A percentile compares a stretch with the other conserved stretches of the same genome.
Evolutionary conservation across 2,113 vertebrate genomes (phyloP).

Genomic region (Eurypyga helias): DNA sequence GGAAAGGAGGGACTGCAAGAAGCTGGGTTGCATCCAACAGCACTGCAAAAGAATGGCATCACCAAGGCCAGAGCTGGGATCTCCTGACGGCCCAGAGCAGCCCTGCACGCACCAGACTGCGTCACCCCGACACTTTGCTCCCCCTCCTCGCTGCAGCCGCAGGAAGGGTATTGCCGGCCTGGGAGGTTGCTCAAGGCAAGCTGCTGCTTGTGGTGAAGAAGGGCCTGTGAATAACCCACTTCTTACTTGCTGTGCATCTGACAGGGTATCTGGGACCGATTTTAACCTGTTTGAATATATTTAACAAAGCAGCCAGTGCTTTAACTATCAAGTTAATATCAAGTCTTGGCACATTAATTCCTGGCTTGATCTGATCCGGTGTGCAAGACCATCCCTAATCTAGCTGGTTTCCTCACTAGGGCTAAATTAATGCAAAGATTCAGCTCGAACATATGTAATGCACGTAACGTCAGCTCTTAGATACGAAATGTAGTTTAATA

Average conservation of each 20-base stretch:
- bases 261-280: not conserved
- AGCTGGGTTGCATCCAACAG: not conserved
- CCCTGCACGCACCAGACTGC: rapidly evolving
- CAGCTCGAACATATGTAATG: not conserved
- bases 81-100: not conserved
- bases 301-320: not conserved
- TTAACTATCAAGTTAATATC: not conserved
- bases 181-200: rapidly evolving
- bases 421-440: slow-evolving; percentile 10
- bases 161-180: not conserved
- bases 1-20: not conserved
- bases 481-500: not conserved
- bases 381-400: not conserved
- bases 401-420: not conserved
- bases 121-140: not conserved
- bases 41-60: not conserved
- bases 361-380: not conserved
- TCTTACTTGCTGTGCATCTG: not conserved
- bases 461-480: not conserved
- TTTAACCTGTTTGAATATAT: not conserved
- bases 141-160: not conserved
- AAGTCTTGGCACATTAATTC: not conserved
- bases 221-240: not conserved
- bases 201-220: not conserved
- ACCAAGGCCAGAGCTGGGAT: not conserved